Percentiles rank a stretch among this genome's conserved stretches.
These are phyloP conservation scores for Solen grandis DNA, from an alignment of 1,140 invertebrate species.

Conservation along the genomic window DNA sequence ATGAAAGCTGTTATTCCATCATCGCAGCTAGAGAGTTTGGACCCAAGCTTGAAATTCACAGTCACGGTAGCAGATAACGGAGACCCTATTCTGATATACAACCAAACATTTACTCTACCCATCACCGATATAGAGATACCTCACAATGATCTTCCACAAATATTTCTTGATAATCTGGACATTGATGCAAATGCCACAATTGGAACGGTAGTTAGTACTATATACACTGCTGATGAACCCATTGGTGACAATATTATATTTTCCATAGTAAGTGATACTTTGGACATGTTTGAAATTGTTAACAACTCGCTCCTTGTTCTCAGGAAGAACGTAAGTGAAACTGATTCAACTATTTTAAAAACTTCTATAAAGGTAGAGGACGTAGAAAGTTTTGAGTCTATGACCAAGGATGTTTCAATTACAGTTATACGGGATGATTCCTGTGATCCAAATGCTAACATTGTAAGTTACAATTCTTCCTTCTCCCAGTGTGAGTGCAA, in stretches of 20 bases:
- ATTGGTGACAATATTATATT: constrained; percentile 59
- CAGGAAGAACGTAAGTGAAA: constrained; percentile 46
- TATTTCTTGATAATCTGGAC: constrained; percentile 55
- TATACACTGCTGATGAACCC: constrained; percentile 57
- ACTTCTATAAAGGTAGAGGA: constrained; percentile 62
- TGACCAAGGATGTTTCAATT: constrained; percentile 52
- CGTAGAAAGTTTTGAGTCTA: constrained; percentile 54
- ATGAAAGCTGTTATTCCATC: constrained; percentile 55
- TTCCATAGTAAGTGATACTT: constrained; percentile 53
- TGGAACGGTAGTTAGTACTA: constrained; percentile 56
- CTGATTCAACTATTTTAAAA: constrained; percentile 54
- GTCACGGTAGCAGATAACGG: constrained; percentile 67
- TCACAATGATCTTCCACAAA: constrained; percentile 60
- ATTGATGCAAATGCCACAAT: constrained; percentile 48
- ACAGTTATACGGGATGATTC: constrained; percentile 53
- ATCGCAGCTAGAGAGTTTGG: constrained; percentile 36
- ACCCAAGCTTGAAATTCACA: constrained; percentile 60
- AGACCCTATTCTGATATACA: constrained; percentile 52
- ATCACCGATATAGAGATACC: constrained; percentile 64
- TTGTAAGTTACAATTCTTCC: constrained; percentile 54
- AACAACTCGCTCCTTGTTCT: constrained; percentile 62
- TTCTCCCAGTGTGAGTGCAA: constrained; percentile 88
- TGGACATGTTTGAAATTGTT: constrained; percentile 58
- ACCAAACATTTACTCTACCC: constrained; percentile 61
- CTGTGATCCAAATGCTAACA: constrained; percentile 66